Conservation (phyloP, 1,140 invertebrate species). For the Aphelinus certus region DNA sequence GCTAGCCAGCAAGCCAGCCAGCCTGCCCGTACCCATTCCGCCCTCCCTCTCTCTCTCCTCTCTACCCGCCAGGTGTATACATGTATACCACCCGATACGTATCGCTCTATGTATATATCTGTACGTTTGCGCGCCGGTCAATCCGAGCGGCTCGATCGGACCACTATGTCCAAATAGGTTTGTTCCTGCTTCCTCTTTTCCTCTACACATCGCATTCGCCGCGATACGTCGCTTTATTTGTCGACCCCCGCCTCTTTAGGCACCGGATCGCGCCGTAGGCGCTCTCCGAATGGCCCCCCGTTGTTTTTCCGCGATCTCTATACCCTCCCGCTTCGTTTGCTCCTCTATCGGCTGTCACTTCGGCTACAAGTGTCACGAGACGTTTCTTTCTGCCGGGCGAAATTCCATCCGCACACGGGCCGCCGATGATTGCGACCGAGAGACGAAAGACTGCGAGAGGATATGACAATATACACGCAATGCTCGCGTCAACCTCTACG, state of each 20-base stretch:
- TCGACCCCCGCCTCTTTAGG: neutral
- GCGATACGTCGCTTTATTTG: conserved; percentile 10
- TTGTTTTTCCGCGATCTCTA: no score
- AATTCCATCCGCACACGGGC: no score
- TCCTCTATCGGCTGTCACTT: no score
- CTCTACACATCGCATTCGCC: neutral
- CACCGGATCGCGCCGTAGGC: neutral
- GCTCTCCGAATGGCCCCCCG: no score
- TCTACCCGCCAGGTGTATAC: conserved; percentile 9
- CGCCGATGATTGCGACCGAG: no score
- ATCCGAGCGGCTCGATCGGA: conserved; percentile 26
- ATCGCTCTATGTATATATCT: neutral
- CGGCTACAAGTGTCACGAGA: no score
- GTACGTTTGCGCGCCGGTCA: conserved; percentile 39
- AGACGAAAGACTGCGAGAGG: no score
- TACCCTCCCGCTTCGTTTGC: no score
- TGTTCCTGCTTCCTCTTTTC: neutral
- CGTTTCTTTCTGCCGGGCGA: no score
- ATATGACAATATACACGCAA: no score
- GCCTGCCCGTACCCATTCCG: conserved; percentile 30
- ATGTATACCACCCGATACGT: neutral
- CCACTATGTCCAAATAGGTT: conserved; percentile 25
- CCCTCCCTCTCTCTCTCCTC: conserved; percentile 34
- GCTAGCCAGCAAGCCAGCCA: conserved; percentile 28
- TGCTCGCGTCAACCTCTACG: no score